Evolutionary conservation across 2,797 vertebrate genomes (phyloP), one percentile per base, ranked within the genome.

Genomic region (Nothura maculosa): DNA sequence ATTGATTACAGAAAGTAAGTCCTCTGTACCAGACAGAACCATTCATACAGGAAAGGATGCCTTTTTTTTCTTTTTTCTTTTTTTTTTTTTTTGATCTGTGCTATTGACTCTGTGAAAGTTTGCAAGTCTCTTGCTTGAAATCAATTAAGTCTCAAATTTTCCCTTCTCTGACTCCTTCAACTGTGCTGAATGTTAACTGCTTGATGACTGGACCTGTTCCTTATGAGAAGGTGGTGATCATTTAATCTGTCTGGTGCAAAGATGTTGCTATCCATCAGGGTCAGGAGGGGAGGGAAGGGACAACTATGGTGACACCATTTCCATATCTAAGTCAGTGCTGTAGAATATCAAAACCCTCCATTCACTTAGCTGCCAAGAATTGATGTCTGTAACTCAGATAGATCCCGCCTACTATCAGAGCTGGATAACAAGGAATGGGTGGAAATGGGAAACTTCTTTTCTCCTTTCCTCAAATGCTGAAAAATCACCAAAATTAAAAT

Each of bases 361-460:
- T 82, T 96, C 82, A 57, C 50, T 91, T 76, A 89, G 64, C 64
- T 87, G 54, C 58, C 68, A 78, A 94, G 93, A 93, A 82, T 0
- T 1, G 62, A 66, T 18, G 45, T 34, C 55, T 70, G n/a, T 27
- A 86, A 32, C 48, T 92, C 77, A 57, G 55, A 63, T 76, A 77
- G 72, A 86, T 66, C 81, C 77, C 87, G 34, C 52, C 74, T 91
- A 66, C 81, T 92, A 61, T 79, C 80, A 92, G 76, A 94, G 62
- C 43, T 57, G 61, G 82, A 83, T 69, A 48, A 91, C 80, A 92
- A 28, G 48, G 87, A 92, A 67, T 30, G 22, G 64, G 28, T 87
- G 72, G 67, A 52, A 94, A 27, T 4, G 13, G 32, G 47, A 43
- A 64, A 67, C 50, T 13, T 68, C 58, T 72, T 58, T n/a, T 64